Evolutionary conservation across 53 echinoderm and acorn worm species (phyloP).

Genomic region (Crossaster papposus): DNA sequence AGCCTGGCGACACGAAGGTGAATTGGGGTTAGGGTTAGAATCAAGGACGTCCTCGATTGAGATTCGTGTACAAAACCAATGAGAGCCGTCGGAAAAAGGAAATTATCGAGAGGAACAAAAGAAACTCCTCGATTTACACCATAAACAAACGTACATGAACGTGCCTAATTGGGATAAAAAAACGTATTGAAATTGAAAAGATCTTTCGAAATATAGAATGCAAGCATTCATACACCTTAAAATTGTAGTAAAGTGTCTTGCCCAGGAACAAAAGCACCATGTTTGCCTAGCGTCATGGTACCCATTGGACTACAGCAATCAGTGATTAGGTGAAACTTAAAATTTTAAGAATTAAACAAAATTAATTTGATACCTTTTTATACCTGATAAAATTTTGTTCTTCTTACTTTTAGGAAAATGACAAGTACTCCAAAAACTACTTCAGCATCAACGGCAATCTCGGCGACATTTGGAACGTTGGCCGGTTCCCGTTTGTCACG

Average conservation of each 20-base stretch:
- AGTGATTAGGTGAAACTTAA: neutral
- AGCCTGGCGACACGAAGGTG: too few species aligned
- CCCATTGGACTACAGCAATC: neutral
- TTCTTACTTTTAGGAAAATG: slow-evolving; percentile 28
- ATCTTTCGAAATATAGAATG: neutral
- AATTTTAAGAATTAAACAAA: too few species aligned
- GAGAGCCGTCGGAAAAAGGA: too few species aligned
- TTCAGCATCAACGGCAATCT: slow-evolving; percentile 63
- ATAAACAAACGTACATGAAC: too few species aligned
- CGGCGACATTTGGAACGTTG: slow-evolving; percentile 58
- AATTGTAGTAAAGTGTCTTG: neutral
- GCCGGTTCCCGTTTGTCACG: slow-evolving; percentile 50
- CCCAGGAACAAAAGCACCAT: too few species aligned
- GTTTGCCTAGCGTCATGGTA: neutral
- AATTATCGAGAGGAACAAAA: too few species aligned
- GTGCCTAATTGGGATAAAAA: too few species aligned
- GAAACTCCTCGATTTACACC: too few species aligned
- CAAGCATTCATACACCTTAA: neutral
- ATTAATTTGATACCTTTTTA: too few species aligned
- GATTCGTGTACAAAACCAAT: too few species aligned
- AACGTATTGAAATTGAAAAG: neutral
- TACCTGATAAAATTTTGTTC: neutral
- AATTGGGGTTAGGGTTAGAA: too few species aligned
- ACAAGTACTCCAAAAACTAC: slow-evolving; percentile 17
- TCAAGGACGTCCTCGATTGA: too few species aligned